Evolutionary conservation across 2,113 vertebrate genomes (phyloP).

Genomic region (Diphyllodes magnificus): DNA sequence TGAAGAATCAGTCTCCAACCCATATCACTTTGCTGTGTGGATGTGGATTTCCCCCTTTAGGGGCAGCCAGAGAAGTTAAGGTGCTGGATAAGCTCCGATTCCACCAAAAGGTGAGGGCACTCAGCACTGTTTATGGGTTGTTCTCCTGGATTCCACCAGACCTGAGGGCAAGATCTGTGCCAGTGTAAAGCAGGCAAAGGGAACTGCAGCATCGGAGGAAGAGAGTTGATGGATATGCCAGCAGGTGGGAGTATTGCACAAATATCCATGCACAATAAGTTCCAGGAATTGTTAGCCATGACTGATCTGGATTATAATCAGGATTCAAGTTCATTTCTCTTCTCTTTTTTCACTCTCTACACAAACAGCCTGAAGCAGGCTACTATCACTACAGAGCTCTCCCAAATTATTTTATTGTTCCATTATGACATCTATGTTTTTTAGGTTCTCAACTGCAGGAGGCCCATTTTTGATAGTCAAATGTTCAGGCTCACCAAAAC

Average conservation of each 20-base stretch:
- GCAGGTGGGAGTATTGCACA: constrained; percentile 15
- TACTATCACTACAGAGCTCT: background rate
- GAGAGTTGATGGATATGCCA: background rate
- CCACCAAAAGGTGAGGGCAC: background rate
- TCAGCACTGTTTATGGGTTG: background rate
- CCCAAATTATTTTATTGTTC: background rate
- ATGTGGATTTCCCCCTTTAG: background rate
- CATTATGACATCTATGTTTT: background rate
- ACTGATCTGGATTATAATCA: background rate
- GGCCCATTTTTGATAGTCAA: background rate
- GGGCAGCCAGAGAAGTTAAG: background rate
- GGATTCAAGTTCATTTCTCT: background rate
- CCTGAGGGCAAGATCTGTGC: background rate
- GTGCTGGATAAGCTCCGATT: background rate
- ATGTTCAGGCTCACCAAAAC: background rate
- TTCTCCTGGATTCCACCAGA: background rate
- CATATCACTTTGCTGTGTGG: rapidly evolving
- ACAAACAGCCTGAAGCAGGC: background rate
- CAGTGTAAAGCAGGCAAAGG: background rate
- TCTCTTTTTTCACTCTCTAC: background rate
- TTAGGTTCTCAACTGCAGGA: background rate
- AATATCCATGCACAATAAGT: background rate
- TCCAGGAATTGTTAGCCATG: background rate
- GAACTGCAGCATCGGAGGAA: background rate
- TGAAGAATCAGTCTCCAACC: background rate